A percentile compares a stretch with the other conserved stretches of the same genome.
These are phyloP conservation scores for Philereme vetulata DNA, from an alignment of 2,888 invertebrate species.

Conservation along the genomic window DNA sequence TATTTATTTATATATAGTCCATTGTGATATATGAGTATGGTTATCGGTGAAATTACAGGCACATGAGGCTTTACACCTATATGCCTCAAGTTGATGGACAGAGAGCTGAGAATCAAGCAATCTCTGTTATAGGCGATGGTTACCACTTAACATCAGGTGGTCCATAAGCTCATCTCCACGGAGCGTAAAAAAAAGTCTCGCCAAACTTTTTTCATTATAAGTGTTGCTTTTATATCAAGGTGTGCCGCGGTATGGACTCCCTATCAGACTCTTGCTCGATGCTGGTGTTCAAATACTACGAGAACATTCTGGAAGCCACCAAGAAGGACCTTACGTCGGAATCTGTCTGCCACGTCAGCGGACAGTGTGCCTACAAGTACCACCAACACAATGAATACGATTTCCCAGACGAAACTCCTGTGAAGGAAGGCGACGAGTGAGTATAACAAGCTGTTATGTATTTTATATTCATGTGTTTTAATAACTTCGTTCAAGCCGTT, in stretches of 20 bases:
- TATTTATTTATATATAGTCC: no score
- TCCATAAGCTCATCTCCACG: no score
- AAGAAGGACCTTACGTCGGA: conserved; percentile 85
- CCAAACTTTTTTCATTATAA: background rate
- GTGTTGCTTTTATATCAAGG: conserved; percentile 33
- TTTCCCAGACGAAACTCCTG: conserved; percentile 81
- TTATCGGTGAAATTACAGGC: no score
- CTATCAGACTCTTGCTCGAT: conserved; percentile 92
- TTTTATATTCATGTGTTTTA: no score
- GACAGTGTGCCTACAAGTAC: conserved; percentile 87
- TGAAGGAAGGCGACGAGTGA: conserved; percentile 82
- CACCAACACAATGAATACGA: conserved; percentile 85
- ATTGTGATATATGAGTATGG: no score
- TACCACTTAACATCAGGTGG: no score
- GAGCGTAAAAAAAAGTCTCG: no score
- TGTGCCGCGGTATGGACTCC: conserved; percentile 88
- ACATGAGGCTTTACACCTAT: no score
- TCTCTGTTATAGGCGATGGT: no score
- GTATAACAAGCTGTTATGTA: conserved; percentile 37
- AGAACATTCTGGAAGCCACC: conserved; percentile 86
- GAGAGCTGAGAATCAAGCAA: no score
- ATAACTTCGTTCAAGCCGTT: no score
- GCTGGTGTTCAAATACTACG: conserved; percentile 88
- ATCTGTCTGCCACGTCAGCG: conserved; percentile 89
- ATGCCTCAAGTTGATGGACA: no score